A percentile compares a stretch with the other conserved stretches of the same genome.
Conservation (phyloP, 2,888 invertebrate species). For the Pantelozetes paolii region DNA sequence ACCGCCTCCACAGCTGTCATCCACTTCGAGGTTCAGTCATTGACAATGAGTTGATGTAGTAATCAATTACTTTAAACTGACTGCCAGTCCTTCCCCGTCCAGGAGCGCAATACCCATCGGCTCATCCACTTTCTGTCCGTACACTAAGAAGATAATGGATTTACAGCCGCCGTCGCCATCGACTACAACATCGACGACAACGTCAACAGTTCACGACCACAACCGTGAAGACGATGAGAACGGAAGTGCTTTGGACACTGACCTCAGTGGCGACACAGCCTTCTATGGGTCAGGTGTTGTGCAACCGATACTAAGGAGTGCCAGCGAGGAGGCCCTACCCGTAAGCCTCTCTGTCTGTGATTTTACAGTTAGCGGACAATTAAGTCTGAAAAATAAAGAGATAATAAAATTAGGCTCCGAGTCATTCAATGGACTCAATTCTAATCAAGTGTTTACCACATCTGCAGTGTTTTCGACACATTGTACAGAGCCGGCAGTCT, state of each 20-base stretch:
- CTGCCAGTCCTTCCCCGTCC: conserved; percentile 30
- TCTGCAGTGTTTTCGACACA: conserved; percentile 22
- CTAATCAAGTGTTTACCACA: conserved; percentile 26
- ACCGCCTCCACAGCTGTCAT: conserved; percentile 38
- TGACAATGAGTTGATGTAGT: background rate
- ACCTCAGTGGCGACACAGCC: conserved; percentile 38
- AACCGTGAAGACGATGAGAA: conserved; percentile 47
- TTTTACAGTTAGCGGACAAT: conserved; percentile 31
- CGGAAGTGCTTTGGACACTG: conserved; percentile 43
- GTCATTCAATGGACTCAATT: conserved; percentile 10
- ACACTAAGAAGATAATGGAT: conserved; percentile 19
- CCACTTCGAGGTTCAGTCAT: conserved; percentile 36
- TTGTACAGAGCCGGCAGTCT: conserved; percentile 34
- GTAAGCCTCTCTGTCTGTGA: conserved; percentile 43
- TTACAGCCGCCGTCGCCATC: conserved; percentile 39
- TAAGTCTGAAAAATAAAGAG: conserved; percentile 28
- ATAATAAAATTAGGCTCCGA: conserved; percentile 12
- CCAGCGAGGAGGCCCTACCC: conserved; percentile 49
- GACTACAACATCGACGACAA: conserved; percentile 41
- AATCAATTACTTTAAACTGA: background rate
- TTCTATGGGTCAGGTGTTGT: conserved; percentile 41
- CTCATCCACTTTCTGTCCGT: background rate
- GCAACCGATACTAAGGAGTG: conserved; percentile 48
- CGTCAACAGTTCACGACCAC: conserved; percentile 41
- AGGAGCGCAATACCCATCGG: conserved; percentile 20